Evolutionary conservation across 2,797 vertebrate species (phyloP).

Genomic region (Gadopsis marmoratus): DNA sequence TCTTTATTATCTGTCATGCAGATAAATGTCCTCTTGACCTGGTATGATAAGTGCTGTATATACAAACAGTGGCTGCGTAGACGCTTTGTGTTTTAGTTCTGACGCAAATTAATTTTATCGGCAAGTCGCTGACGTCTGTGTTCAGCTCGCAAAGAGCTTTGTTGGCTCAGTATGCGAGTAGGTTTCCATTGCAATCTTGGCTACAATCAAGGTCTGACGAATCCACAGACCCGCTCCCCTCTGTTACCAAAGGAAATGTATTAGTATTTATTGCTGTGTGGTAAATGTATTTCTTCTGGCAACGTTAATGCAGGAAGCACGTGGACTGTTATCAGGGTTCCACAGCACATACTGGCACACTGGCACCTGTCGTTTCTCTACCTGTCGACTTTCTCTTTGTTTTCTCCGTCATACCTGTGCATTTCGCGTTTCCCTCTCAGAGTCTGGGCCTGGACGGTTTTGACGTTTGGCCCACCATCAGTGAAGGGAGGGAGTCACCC

Average conservation of each 20-base stretch:
- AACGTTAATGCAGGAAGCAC: neutral
- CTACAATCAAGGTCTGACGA: slow-evolving; percentile 1
- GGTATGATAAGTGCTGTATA: neutral
- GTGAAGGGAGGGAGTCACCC: slow-evolving; percentile 90
- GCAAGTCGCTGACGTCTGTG: neutral
- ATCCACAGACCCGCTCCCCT: neutral
- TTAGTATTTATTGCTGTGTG: slow-evolving; percentile 12
- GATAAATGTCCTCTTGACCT: slow-evolving; percentile 17
- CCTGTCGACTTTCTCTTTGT: neutral
- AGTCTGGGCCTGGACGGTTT: slow-evolving; percentile 91
- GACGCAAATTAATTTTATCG: slow-evolving; percentile 25
- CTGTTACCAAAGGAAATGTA: neutral
- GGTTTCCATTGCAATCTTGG: slow-evolving; percentile 5
- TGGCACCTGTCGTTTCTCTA: neutral
- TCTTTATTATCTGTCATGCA: neutral
- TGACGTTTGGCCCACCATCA: slow-evolving; percentile 93
- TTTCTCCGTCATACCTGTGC: neutral
- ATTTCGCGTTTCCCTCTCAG: slow-evolving; percentile 54
- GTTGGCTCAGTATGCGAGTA: slow-evolving; percentile 13
- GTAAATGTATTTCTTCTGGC: slow-evolving; percentile 21
- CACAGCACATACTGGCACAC: neutral
- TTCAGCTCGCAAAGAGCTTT: slow-evolving; percentile 42
- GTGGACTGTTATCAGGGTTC: neutral
- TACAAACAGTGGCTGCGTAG: neutral
- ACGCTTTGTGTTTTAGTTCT: slow-evolving; percentile 14